Base-by-base conservation (phyloP, 2,888 invertebrate species). In the Iselma pallidipennis region DNA sequence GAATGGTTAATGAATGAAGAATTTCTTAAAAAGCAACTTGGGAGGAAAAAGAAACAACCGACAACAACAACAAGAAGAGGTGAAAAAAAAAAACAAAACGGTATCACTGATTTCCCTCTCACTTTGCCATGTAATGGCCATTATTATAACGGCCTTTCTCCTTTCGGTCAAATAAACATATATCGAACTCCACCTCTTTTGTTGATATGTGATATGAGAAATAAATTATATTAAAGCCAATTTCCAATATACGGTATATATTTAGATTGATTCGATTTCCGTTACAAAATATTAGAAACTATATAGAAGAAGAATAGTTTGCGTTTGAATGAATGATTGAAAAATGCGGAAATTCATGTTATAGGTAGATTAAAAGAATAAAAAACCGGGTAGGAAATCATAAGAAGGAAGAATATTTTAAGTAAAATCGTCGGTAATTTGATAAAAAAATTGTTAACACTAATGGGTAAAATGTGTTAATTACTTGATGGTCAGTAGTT, bases 61-160 rank as follows among this genome's bases (percentile, higher is more conserved):
- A 25, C 28, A 28, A 28, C 28, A 4, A 9, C 21, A 45, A 54
- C 54, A 63, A n/a, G n/a, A n/a, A n/a, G n/a, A n/a, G n/a, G n/a
- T n/a, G n/a, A 64, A 61, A 61, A 49, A 49, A 61, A 63, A 52
- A 51, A 53, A 63, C 65, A 65, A 67, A 67, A 63, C 53, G 59
- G 65, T 67, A 65, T 52, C 65, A 63, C 62, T 55, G 63, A 65
- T 67, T 67, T 67, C 66, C 67, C 67, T 67, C 67, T 67, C 67
- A 67, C 67, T 66, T 66, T 21, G 31, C 52, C n/a, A 19, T 26
- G 50, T 21, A 28, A 45, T 33, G 12, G 26, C 29, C 31, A 26
- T 29, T 31, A n/a, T n/a, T n/a, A n/a, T n/a, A 29, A 19, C 45
- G 45, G 63, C 63, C 63, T 63, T 63, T 63, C 63, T 63, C 63